Conservation (phyloP, 2,888 invertebrate genomes). For the Cosmorhoe ocellata region DNA sequence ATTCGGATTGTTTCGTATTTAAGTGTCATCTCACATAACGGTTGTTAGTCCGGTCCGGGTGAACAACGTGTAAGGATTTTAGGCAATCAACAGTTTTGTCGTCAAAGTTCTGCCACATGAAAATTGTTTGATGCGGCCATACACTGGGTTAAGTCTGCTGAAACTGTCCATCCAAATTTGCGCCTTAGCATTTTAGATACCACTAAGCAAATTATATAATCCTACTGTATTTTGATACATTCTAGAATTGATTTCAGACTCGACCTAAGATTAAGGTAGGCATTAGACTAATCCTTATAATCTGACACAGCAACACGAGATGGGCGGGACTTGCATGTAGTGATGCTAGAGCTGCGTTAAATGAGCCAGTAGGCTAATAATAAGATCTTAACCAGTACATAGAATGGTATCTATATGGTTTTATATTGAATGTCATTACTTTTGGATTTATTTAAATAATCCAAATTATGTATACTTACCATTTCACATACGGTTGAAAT, state of each 20-base stretch:
- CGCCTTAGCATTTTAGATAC: too few species aligned
- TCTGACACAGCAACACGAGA: conserved; percentile 8
- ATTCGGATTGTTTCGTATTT: conserved; percentile 27
- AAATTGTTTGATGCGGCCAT: too few species aligned
- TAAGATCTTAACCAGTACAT: too few species aligned
- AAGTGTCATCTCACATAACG: conserved; percentile 24
- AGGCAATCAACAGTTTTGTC: neutral
- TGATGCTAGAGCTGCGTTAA: neutral
- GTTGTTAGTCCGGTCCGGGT: neutral
- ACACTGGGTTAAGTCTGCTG: too few species aligned
- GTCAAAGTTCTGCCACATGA: neutral
- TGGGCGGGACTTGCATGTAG: conserved; percentile 2
- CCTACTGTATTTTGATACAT: neutral
- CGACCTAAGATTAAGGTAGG: conserved; percentile 26
- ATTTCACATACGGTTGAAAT: too few species aligned
- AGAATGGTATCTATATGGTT: too few species aligned
- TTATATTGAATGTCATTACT: too few species aligned
- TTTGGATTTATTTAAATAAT: too few species aligned
- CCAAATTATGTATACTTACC: too few species aligned
- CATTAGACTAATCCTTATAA: conserved; percentile 12
- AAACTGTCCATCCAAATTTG: too few species aligned
- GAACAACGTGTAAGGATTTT: conserved; percentile 3
- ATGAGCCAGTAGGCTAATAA: neutral
- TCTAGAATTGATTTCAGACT: neutral
- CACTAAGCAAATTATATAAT: neutral